Evolutionary conservation across 2,888 invertebrate species (phyloP).

Genomic region (Agrochola macilenta): DNA sequence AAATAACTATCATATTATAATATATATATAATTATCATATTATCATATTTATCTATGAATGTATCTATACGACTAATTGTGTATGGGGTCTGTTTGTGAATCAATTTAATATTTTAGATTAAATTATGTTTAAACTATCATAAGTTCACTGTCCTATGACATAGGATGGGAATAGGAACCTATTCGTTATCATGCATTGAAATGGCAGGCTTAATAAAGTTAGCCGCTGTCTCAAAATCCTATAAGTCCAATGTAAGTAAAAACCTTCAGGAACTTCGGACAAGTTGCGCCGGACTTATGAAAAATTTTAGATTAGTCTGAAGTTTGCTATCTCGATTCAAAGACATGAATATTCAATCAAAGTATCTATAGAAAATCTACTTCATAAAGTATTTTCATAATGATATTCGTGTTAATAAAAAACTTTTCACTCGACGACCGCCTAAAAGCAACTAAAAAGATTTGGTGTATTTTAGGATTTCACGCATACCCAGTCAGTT

Average conservation of each 20-base stretch:
- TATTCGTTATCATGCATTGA: not conserved
- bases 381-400: constrained; percentile 42
- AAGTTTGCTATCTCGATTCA: constrained; percentile 41
- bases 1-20: no score
- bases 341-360: constrained; percentile 60
- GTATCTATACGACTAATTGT: no score
- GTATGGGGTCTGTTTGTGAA: no score
- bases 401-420: constrained; percentile 32
- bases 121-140: not conserved
- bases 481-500: constrained; percentile 5
- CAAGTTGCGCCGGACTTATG: constrained; percentile 31
- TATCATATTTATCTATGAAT: no score
- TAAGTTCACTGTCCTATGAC: not conserved
- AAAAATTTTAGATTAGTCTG: constrained; percentile 43
- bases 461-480: constrained; percentile 2
- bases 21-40: no score
- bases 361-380: constrained; percentile 39
- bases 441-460: not conserved
- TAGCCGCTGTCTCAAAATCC: not conserved
- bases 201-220: not conserved
- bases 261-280: constrained; percentile 37
- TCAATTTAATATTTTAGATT: no score
- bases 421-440: constrained; percentile 23
- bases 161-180: no score
- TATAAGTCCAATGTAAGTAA: constrained; percentile 27